Conservation (phyloP, 30 jellyfish, hydroid and myxozoan genomes). For the Cassiopea xamachana region DNA sequence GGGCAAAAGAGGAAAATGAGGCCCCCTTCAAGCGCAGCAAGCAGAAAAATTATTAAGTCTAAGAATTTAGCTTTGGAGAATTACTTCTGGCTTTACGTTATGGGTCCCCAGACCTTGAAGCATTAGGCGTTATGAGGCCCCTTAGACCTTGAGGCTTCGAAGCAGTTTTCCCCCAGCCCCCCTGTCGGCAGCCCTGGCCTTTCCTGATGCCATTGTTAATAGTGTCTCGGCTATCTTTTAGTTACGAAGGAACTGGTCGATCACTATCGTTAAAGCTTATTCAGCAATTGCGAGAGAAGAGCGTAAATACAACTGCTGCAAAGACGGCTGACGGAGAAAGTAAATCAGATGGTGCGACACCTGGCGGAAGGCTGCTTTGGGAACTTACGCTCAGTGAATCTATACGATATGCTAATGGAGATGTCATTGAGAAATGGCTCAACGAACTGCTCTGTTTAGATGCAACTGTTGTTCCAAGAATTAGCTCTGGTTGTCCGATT, state of each 20-base stretch:
- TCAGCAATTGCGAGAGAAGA: conserved; percentile 91
- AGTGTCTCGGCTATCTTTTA: neutral
- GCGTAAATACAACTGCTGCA: conserved; percentile 28
- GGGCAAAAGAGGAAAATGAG: too few species aligned
- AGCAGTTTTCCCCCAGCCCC: too few species aligned
- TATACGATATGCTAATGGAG: conserved; percentile 93
- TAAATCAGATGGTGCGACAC: conserved; percentile 53
- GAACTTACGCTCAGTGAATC: conserved; percentile 92
- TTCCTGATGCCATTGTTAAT: neutral
- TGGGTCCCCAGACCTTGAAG: too few species aligned
- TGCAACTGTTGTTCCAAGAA: conserved; percentile 94
- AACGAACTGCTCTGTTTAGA: conserved; percentile 95
- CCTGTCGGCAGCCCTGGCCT: neutral
- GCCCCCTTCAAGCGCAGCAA: too few species aligned
- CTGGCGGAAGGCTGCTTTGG: conserved; percentile 85
- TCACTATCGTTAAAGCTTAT: conserved; percentile 94
- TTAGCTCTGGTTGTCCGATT: conserved; percentile 96
- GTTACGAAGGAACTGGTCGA: conserved; percentile 99
- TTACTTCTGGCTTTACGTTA: too few species aligned
- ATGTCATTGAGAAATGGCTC: conserved; percentile 94
- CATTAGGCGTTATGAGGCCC: too few species aligned
- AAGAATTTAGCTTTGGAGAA: too few species aligned
- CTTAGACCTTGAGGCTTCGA: too few species aligned
- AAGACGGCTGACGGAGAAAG: conserved; percentile 31
- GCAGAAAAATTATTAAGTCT: too few species aligned